Evolutionary conservation across 2,797 vertebrate genomes (phyloP).

Genomic region (Cuculus canorus): DNA sequence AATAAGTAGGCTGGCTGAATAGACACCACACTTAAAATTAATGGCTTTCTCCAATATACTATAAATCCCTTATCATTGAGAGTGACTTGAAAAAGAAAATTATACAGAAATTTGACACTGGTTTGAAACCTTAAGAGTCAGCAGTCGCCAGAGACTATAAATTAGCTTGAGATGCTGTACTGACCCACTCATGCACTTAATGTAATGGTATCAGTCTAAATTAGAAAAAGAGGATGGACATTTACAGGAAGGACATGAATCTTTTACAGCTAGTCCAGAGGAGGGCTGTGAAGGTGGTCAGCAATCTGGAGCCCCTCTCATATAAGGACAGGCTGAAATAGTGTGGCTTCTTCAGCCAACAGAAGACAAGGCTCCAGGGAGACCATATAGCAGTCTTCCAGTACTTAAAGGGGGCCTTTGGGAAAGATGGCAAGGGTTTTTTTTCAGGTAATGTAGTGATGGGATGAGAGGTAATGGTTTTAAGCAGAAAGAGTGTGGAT

Average conservation of each 20-base stretch:
- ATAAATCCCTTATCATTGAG: neutral
- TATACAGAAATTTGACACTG: constrained; percentile 17
- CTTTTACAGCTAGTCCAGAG: too few relatives aligned
- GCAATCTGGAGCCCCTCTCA: too few relatives aligned
- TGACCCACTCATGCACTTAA: neutral
- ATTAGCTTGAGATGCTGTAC: neutral
- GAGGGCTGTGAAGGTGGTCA: too few relatives aligned
- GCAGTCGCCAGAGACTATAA: neutral
- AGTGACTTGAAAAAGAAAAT: neutral
- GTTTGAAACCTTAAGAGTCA: neutral
- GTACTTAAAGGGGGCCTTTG: too few relatives aligned
- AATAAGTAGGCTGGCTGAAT: neutral
- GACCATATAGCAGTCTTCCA: too few relatives aligned
- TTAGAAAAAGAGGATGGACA: neutral
- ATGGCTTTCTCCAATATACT: neutral
- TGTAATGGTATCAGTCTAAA: constrained; percentile 11
- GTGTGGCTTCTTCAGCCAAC: too few relatives aligned
- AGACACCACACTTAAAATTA: neutral
- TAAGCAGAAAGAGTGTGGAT: too few relatives aligned
- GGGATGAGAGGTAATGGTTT: too few relatives aligned
- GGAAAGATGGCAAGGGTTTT: too few relatives aligned
- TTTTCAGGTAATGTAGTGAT: too few relatives aligned
- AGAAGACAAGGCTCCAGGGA: too few relatives aligned
- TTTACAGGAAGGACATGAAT: neutral
- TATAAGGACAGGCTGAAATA: too few relatives aligned